Evolutionary conservation across 2,888 invertebrate genomes (phyloP), one percentile per base, ranked within the genome.

Genomic region (Patella depressa): DNA sequence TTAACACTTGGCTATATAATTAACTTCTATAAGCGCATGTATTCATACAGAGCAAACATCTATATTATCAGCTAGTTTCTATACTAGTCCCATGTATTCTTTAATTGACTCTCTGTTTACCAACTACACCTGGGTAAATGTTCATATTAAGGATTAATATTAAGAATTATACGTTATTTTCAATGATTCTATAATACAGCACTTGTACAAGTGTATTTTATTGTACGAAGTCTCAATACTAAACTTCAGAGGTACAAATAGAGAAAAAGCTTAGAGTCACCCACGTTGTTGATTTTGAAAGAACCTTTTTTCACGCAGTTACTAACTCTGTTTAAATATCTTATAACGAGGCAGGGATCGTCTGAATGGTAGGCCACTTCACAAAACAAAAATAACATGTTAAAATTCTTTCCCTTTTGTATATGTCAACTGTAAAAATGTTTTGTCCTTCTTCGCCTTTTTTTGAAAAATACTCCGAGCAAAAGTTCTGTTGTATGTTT

Each of bases 81-180:
- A 65, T 65, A 65, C 65, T 24, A 65, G 65, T 65, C 65, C 19
- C 24, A 65, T 65, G 65, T 65, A 65, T 19, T 65, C 65, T 65
- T 65, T 65, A 65, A 65, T 65, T 65, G 65, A 65, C 65, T 65
- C 65, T 65, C 65, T 65, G 24, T 65, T 65, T 65, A 65, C 65
- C 19, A 65, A 24, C 65, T 65, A 65, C 65, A 65, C 65, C 65
- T 65, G 65, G 24, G 65, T 65, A 65, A 65, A 65, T 65, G 65
- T 65, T 24, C 24, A 65, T 65, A 65, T 65, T 65, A 65, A 65
- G 65, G 65, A 65, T 24, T 65, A 19, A 65, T 65, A 65, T 65
- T 65, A 24, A 65, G 65, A 65, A 65, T 65, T 65, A 65, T 65
- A 65, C 24, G 65, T 65, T 65, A 65, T 19, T 19, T 65, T 65